Base-by-base conservation (phyloP, 2,797 vertebrate genomes). In the Paramormyrops hopkinsi region DNA sequence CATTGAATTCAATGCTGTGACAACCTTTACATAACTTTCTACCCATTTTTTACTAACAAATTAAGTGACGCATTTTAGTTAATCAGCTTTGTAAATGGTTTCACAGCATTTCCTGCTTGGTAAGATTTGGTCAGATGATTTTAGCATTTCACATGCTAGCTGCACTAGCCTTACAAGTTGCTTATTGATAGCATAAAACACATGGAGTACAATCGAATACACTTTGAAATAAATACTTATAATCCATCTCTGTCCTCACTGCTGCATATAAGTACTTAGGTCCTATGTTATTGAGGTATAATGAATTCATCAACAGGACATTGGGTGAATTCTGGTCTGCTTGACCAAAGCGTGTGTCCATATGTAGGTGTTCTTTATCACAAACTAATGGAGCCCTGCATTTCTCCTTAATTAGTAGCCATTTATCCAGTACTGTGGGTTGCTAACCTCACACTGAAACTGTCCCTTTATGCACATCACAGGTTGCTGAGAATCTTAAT, bases 361-460 rank as follows among this genome's bases (percentile, higher is more conserved):
- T 90, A 92, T 91, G 91, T 92, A 95, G 93, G 93, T 94, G 91
- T 88, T 86, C 89, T 50, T 54, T 88, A 88, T 89, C 88, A 87
- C 88, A 79, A 62, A 90, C 92, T 94, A 84, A 92, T 90, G 92
- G 91, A 93, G 93, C 93, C 93, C 94, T 94, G 93, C 76, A 91
- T 94, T 92, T 90, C 89, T 91, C 93, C 91, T 94, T 92, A 95
- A 95, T 95, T 92, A 93, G 90, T 93, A 94, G 94, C 92, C 91
- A 92, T 89, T 87, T 53, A 93, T 91, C 90, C 94, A 76, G 87
- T 93, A 89, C 90, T 50, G 91, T 89, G 94, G 95, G 94, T 93
- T 93, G 92, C 12, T 59, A 22, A 62, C 54, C 53, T 22, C 17
- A 62, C 11, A n/a, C 25, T 19, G 5, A 88, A 73, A 88, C 37